Percentiles rank a stretch among this genome's conserved stretches.
phyloP scores from a whole-genome alignment of 2,888 invertebrate genomes.

The Apamea crenata region DNA sequence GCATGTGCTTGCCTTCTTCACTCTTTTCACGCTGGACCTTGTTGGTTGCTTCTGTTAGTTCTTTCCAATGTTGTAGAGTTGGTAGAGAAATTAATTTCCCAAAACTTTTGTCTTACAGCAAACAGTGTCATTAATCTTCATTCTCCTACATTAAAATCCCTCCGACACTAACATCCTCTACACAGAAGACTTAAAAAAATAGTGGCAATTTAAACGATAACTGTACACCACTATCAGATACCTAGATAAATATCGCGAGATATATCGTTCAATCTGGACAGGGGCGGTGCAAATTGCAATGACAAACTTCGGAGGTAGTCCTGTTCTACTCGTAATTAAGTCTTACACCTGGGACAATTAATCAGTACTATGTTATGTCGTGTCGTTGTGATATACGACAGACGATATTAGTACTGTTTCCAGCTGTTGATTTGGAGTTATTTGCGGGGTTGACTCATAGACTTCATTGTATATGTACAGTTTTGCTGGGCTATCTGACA shows the following conservation, averaged over 20 bases:
- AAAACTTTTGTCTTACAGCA: too few relatives aligned
- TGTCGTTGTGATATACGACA: conserved; percentile 44
- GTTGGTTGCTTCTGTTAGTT: too few relatives aligned
- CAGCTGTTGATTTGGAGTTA: neutral
- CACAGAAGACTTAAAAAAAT: conserved; percentile 1
- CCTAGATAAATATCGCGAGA: conserved; percentile 67
- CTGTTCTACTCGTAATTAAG: conserved; percentile 76
- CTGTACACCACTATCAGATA: conserved; percentile 62
- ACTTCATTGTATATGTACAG: neutral
- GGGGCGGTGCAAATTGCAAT: conserved; percentile 67
- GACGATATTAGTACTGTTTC: conserved; percentile 18
- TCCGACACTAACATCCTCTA: too few relatives aligned
- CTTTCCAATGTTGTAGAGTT: too few relatives aligned
- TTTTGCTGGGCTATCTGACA: neutral
- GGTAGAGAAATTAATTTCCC: too few relatives aligned
- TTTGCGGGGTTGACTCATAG: neutral
- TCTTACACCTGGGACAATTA: conserved; percentile 82
- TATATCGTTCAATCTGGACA: conserved; percentile 72
- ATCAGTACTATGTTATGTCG: conserved; percentile 69
- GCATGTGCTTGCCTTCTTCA: too few relatives aligned
- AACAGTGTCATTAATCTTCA: neutral
- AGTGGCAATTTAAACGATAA: conserved; percentile 59
- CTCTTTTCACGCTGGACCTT: too few relatives aligned
- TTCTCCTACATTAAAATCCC: neutral
- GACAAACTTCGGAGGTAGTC: conserved; percentile 70